These are phyloP conservation scores for Choloepus didactylus DNA, from an alignment of 2,797 vertebrate genomes.

Conservation along the genomic window DNA sequence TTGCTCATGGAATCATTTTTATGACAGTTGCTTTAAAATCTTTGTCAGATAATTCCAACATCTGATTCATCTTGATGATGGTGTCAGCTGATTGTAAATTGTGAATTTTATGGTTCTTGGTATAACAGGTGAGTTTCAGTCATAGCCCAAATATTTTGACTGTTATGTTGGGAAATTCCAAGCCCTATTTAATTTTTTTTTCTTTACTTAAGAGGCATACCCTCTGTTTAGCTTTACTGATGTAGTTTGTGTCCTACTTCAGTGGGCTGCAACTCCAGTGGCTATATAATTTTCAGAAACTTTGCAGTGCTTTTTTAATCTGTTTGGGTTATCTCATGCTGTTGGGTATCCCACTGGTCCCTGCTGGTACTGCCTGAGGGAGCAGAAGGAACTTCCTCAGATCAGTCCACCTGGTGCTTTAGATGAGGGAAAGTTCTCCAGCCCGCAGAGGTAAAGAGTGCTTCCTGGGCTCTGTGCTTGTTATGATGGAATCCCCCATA, in stretches of 20 bases:
- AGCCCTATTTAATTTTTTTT: background rate
- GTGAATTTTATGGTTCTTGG: background rate
- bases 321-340: background rate
- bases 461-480: background rate
- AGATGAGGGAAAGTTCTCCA: background rate
- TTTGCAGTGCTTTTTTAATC: background rate
- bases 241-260: conserved; percentile 56
- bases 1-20: background rate
- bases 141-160: background rate
- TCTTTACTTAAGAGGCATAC: background rate
- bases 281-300: background rate
- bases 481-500: background rate
- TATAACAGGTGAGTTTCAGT: background rate
- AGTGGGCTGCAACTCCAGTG: background rate
- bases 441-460: background rate
- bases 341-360: background rate
- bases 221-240: background rate
- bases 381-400: background rate
- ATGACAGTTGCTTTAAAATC: background rate
- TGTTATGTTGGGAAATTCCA: background rate
- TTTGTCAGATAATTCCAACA: background rate
- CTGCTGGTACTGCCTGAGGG: background rate
- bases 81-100: background rate
- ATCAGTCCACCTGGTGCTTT: background rate
- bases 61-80: background rate